Percentiles rank a stretch among this genome's conserved stretches.
phyloP scores from a whole-genome alignment of 2,113 vertebrate genomes.

The Neolamprologus modestus region DNA sequence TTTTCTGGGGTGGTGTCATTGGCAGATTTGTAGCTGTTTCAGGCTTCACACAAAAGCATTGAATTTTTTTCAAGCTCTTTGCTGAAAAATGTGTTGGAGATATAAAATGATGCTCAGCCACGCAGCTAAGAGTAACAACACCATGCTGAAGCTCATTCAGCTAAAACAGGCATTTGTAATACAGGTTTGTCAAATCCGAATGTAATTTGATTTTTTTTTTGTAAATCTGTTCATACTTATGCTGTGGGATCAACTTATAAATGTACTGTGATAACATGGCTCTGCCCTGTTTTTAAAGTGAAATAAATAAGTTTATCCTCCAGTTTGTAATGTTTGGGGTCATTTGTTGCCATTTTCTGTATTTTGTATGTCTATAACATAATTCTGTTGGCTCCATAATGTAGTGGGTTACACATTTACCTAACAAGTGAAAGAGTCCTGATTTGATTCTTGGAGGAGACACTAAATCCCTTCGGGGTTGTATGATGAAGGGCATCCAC shows the following conservation, averaged over 20 bases:
- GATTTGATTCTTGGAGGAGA: not conserved
- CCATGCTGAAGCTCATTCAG: not conserved
- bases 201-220: not conserved
- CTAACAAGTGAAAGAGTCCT: not conserved
- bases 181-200: not conserved
- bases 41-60: not conserved
- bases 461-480: not conserved
- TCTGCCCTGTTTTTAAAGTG: slow-evolving; percentile 13
- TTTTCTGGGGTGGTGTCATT: not conserved
- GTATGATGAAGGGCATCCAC: not conserved
- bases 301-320: slow-evolving; percentile 42
- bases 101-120: not conserved
- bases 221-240: slow-evolving; percentile 44
- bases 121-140: not conserved
- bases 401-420: not conserved
- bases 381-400: not conserved
- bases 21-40: not conserved
- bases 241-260: slow-evolving; percentile 27
- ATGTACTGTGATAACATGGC: slow-evolving; percentile 29
- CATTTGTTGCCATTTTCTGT: not conserved
- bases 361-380: not conserved
- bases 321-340: not conserved
- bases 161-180: not conserved
- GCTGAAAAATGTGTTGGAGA: not conserved
- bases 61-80: not conserved